phyloP scores from a whole-genome alignment of 1,140 invertebrate genomes.

The Drosophila yakuba region DNA sequence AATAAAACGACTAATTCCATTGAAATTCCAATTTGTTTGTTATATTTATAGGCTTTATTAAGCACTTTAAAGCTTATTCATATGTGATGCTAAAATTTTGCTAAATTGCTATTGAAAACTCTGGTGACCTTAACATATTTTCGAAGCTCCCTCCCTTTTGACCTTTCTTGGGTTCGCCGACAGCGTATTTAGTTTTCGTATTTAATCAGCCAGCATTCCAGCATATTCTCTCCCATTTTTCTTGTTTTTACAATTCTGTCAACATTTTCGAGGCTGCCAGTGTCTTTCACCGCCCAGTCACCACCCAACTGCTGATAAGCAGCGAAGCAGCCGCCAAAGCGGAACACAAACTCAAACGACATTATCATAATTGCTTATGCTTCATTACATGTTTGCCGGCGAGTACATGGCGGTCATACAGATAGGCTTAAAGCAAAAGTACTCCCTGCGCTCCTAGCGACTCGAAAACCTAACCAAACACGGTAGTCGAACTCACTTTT shows the following conservation, averaged over 20 bases:
- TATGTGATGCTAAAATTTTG: background rate
- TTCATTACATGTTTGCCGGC: slow-evolving; percentile 79
- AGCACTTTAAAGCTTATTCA: no score
- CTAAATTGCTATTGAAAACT: background rate
- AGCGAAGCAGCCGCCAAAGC: slow-evolving; percentile 33
- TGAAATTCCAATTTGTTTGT: no score
- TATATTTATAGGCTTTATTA: no score
- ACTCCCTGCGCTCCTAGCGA: slow-evolving; percentile 14
- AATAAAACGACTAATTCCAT: no score
- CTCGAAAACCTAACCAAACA: slow-evolving; percentile 48
- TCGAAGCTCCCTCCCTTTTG: background rate
- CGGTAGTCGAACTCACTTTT: slow-evolving; percentile 28
- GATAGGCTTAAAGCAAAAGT: slow-evolving; percentile 49
- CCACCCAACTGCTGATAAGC: slow-evolving; percentile 59
- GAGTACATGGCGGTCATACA: slow-evolving; percentile 33
- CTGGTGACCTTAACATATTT: background rate
- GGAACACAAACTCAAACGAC: slow-evolving; percentile 66
- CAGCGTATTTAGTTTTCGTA: slow-evolving; percentile 26
- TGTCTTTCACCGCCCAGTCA: slow-evolving; percentile 3
- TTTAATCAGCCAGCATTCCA: slow-evolving; percentile 15
- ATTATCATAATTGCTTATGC: slow-evolving; percentile 83
- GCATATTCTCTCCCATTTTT: slow-evolving; percentile 20
- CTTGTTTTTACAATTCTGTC: slow-evolving; percentile 24
- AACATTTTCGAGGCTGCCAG: slow-evolving; percentile 48
- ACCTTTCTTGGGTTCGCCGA: background rate